Evolutionary conservation across 2,888 invertebrate genomes (phyloP), one percentile per base, ranked within the genome.

Genomic region (Eucera pruinosa): DNA sequence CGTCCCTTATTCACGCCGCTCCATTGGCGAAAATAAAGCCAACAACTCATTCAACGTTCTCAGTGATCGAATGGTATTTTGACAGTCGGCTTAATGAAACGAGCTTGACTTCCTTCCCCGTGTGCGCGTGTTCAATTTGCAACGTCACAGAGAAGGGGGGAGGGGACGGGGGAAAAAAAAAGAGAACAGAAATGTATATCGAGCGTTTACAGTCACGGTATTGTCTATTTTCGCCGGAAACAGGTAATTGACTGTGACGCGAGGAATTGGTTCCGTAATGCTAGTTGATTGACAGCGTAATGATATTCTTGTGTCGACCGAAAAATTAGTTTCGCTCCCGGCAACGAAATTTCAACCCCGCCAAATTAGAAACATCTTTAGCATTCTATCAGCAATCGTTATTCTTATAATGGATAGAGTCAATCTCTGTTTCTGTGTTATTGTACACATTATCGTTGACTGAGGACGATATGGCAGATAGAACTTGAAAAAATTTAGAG

Each of bases 261-360:
- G 61, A 39, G 47, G 18, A 73, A 74, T 74, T 58, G 75, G 45
- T 23, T 41, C 15, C 11, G 48, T 33, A 52, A 52, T 45, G 33
- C 41, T n/a, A 39, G 50, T 70, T 45, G 64, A 74, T 74, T 57
- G 64, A 74, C 75, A 54, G 64, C 36, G 43, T 74, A 64, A 74
- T 74, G 75, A 74, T 57, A 74, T 74, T 74, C 64, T 74, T 64
- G 45, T 50, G 36, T 30, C 45, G 73, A n/a, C 15, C 18, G 57
- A 62, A 62, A 74, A 73, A 73, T 74, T 73, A 72, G 36, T 61
- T 73, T 47, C 33, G 25, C n/a, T 15, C 6, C 47, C 11, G 18
- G 39, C 45, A 13, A 20, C 60, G 23, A n/a, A n/a, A n/a, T 71
- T 71, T 55, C 15, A 48, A 41, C 23, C 23, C 7, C 15, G 20